phyloP scores from a whole-genome alignment of 2,888 invertebrate genomes.

The Nephrotoma flavescens region DNA sequence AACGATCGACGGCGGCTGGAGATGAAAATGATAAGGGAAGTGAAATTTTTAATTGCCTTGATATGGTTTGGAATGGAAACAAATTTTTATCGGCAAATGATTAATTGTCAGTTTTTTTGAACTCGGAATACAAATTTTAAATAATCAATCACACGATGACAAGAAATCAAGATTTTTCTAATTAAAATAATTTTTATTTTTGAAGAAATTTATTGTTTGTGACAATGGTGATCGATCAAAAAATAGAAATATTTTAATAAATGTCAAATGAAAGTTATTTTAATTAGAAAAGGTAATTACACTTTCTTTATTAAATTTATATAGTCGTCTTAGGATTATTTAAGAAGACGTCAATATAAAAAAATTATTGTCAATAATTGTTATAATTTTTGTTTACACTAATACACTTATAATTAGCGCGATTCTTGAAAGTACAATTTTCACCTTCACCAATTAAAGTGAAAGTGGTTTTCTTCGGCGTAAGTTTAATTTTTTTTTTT shows the following conservation, averaged over 20 bases:
- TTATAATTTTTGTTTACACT: background rate
- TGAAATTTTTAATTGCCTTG: conserved; percentile 33
- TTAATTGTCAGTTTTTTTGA: background rate
- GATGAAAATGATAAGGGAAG: conserved; percentile 20
- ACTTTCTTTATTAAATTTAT: background rate
- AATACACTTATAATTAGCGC: background rate
- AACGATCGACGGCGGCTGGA: background rate
- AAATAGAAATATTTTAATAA: background rate
- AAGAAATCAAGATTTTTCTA: background rate
- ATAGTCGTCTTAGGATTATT: background rate
- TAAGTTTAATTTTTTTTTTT: background rate
- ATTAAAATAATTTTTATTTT: background rate
- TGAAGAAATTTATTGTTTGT: background rate
- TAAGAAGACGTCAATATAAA: background rate
- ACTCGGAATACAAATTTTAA: background rate
- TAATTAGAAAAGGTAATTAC: background rate
- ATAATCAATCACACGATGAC: background rate
- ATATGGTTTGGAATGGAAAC: conserved; percentile 28
- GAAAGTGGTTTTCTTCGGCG: background rate
- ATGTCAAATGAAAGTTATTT: background rate
- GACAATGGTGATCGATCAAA: background rate
- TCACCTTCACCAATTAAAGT: background rate
- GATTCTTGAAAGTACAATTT: background rate
- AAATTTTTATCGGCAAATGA: conserved; percentile 10
- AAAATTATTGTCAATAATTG: background rate